Base-by-base conservation (phyloP, 2,113 vertebrate species). In the Nothoprocta perdicaria region DNA sequence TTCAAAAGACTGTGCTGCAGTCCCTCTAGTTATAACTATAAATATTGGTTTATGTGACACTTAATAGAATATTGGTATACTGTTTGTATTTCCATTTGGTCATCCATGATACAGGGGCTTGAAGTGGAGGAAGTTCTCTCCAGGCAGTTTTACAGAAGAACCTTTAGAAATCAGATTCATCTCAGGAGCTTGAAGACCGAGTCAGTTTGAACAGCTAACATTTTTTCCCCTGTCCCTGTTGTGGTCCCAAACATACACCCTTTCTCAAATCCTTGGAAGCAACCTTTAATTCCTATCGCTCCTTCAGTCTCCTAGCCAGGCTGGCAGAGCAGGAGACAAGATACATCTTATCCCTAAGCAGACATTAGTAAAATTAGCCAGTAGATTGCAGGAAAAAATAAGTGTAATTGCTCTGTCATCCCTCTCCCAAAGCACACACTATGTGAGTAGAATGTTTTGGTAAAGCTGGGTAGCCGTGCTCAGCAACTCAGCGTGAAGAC, bases 291-390 rank as follows among this genome's bases (percentile, higher is more conserved):
- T 84, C 61, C 77, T 45, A 0, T 10, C 52, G 35, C 22, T 80
- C 62, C 2, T 35, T 16, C 1, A 0, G 3, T 55, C 18, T 73
- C 69, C 50, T 2, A 9, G 88, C 74, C 18, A 0, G 2, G 61
- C 88, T 91, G 80, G 68, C 90, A 55, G 63, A 40, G 68, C 2
- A 13, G 1, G 52, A 68, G 5, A 26, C 63, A 72, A 74, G 33
- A 35, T 68, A 21, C 63, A 58, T 48, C 61, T 81, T 22, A 29
- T 22, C 71, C 38, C 71, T 50, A 35, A 18, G 35, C 12, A 71
- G 26, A 8, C 23, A 18, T 14, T 21, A 24, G 12, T 14, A 26
- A 65, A 75, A 72, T 9, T 3, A 16, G 38, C 38, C 24, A 7
- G 3, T 14, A 58, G 72, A 13, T 6, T 45, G 45, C 40, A 77